Percentiles rank a stretch among this genome's conserved stretches.
These are phyloP conservation scores for Mesembrinibis cayennensis DNA, from an alignment of 2,113 vertebrate species.

Conservation along the genomic window DNA sequence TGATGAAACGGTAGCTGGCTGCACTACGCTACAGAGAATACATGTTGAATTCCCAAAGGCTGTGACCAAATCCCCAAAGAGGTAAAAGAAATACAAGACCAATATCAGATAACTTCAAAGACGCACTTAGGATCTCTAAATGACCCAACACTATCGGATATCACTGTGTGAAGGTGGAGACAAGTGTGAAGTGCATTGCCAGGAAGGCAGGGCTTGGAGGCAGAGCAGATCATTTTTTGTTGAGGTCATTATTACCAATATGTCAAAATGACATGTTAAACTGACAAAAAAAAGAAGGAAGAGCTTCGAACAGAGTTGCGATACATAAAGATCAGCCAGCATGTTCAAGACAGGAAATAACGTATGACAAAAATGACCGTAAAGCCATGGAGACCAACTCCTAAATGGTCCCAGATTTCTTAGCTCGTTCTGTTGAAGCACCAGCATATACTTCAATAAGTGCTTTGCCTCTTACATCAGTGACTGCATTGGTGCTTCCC, in stretches of 20 bases:
- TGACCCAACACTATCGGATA: background rate
- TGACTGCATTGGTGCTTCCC: background rate
- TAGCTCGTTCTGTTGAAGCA: background rate
- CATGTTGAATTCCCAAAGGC: background rate
- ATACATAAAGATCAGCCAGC: background rate
- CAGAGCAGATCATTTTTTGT: background rate
- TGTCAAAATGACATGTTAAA: background rate
- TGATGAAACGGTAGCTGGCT: background rate
- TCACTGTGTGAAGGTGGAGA: accelerated
- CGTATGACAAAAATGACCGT: background rate
- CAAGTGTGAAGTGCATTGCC: background rate
- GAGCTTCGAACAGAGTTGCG: background rate
- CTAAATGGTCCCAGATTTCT: background rate
- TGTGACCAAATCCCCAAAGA: background rate
- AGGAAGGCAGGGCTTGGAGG: background rate
- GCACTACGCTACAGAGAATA: background rate
- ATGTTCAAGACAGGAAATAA: background rate
- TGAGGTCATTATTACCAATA: background rate
- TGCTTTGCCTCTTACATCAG: background rate
- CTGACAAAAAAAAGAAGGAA: too few relatives aligned
- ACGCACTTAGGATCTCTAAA: background rate
- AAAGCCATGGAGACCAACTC: background rate
- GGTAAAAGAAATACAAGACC: background rate
- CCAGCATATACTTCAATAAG: background rate
- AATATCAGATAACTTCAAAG: background rate